Evolutionary conservation across 2,797 vertebrate genomes (phyloP).

Genomic region (Sebastes umbrosus): DNA sequence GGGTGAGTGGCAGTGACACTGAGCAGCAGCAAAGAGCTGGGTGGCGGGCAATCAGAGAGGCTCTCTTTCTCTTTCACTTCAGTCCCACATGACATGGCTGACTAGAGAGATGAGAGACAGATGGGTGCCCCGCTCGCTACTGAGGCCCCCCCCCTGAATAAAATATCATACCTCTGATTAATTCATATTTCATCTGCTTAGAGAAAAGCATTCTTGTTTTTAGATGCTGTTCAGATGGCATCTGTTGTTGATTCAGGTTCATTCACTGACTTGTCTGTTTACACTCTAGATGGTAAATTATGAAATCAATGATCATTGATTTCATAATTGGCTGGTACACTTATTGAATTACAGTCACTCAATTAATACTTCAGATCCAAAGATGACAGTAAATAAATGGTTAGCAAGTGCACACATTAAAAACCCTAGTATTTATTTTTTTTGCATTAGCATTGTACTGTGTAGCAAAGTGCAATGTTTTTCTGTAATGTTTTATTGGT

Average conservation of each 20-base stretch:
- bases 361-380: neutral
- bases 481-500: neutral
- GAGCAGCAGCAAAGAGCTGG: slow-evolving; percentile 76
- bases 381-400: neutral
- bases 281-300: neutral
- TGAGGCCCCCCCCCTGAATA: slow-evolving; percentile 74
- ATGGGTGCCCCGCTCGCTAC: slow-evolving; percentile 63
- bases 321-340: neutral
- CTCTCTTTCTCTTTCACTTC: slow-evolving; percentile 70
- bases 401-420: neutral
- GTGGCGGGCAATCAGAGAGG: slow-evolving; percentile 67
- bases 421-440: neutral
- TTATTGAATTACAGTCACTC: neutral
- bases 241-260: slow-evolving; percentile 36
- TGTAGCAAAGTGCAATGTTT: neutral
- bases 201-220: slow-evolving; percentile 55
- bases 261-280: neutral
- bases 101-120: slow-evolving; percentile 75
- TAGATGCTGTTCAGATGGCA: slow-evolving; percentile 28
- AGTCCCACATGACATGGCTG: slow-evolving; percentile 74
- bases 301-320: neutral
- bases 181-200: slow-evolving; percentile 77
- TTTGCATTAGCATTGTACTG: neutral
- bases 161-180: slow-evolving; percentile 80
- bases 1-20: slow-evolving; percentile 81